Evolutionary conservation across 2,113 vertebrate species (phyloP), one percentile per base, ranked within the genome.

Genomic region (Phalacrocorax aristotelis): DNA sequence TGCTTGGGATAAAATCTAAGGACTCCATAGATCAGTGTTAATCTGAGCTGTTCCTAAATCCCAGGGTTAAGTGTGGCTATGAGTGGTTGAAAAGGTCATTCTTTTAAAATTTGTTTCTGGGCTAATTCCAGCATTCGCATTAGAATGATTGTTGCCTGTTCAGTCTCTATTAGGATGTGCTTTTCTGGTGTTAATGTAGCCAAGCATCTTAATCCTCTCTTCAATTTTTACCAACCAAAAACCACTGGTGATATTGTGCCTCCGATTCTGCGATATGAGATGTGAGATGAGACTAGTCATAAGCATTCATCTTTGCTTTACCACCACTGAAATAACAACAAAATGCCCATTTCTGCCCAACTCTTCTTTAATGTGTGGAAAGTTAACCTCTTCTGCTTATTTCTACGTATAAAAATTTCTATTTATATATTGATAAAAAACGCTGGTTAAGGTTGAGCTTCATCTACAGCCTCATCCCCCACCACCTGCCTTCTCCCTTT

Each of bases 61-160:
- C 70, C 62, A 51, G 49, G 20, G 87, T 89, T 92, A 89, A 95
- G 54, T 51, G 32, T 77, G 54, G 46, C 34, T 91, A 12, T 74
- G 44, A 82, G 42, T 46, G 32, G 57, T 60, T 95, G 87, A 77
- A 95, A 89, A 94, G 74, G 84, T 72, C 83, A 76, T 94, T 85
- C 65, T 72, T 66, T 79, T 42, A 84, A 76, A 94, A 82, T 84
- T 84, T 57, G 22, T n/a, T 87, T 87, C 80, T 94, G 82, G 79
- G 68, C 15, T 82, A 87, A 61, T 89, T 97, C 76, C 86, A 94
- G 30, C 20, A 87, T 46, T 85, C 18, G 3, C 77, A 91, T 72
- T 83, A 91, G 77, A 92, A 85, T 72, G 77, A 94, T 79, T 97
- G 54, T 77, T 93, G 83, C 25, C 49, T 81, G 10, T 69, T 84